Evolutionary conservation across 2,113 vertebrate genomes (phyloP).

Genomic region (Sander vitreus): DNA sequence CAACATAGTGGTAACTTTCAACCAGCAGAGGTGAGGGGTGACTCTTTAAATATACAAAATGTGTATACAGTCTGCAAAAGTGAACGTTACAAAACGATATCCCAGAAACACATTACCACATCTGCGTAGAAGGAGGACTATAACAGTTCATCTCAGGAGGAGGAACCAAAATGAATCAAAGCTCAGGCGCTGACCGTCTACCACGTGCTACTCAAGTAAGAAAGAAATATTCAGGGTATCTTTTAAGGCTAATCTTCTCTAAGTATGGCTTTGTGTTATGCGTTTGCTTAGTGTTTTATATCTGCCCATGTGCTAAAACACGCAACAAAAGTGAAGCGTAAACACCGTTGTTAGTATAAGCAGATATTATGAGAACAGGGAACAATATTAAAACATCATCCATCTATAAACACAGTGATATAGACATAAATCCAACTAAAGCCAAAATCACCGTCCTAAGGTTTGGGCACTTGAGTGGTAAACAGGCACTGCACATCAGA

Average conservation of each 20-base stretch:
- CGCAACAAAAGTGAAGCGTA: conserved; percentile 14
- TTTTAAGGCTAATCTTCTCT: conserved; percentile 64
- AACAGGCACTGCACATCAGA: conserved; percentile 73
- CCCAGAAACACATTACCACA: conserved; percentile 1
- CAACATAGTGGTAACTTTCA: background rate
- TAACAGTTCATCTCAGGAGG: background rate
- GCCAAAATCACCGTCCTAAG: conserved; percentile 55
- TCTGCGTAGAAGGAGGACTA: background rate
- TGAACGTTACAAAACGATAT: background rate
- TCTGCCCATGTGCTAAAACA: conserved; percentile 23
- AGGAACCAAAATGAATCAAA: conserved; percentile 38
- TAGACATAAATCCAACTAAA: conserved; percentile 49
- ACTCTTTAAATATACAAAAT: conserved; percentile 19
- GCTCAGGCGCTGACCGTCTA: conserved; percentile 52
- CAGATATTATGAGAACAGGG: conserved; percentile 5
- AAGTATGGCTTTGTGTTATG: conserved; percentile 67
- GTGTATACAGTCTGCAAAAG: conserved; percentile 10
- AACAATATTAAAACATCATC: conserved; percentile 34
- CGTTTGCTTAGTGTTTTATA: conserved; percentile 12
- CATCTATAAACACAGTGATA: conserved; percentile 32
- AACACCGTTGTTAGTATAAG: conserved; percentile 52
- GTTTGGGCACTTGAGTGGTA: conserved; percentile 78
- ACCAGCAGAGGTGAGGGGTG: background rate
- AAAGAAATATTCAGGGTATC: conserved; percentile 36
- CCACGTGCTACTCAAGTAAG: conserved; percentile 48